These are phyloP conservation scores for Rhincodon typus DNA, from an alignment of 2,797 vertebrate genomes.

Conservation along the genomic window DNA sequence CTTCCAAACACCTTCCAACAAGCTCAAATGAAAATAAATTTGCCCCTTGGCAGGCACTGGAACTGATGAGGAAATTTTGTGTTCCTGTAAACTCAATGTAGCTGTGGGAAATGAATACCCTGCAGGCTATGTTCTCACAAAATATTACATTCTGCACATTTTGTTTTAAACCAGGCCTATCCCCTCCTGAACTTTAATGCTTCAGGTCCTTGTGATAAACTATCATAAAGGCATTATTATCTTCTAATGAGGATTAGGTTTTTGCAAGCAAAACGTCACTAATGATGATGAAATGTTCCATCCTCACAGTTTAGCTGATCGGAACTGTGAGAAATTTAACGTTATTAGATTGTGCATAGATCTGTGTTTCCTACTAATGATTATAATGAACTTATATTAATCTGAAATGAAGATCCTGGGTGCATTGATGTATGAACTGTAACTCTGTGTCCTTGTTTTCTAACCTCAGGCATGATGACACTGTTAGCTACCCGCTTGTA, in stretches of 20 bases:
- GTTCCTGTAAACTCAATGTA: neutral
- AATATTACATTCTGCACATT: neutral
- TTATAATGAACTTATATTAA: neutral
- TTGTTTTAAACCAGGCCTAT: neutral
- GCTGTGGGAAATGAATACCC: neutral
- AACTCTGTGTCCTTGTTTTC: conserved; percentile 1
- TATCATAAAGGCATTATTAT: neutral
- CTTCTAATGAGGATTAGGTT: neutral
- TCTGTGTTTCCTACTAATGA: neutral
- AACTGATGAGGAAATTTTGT: neutral
- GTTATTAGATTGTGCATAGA: neutral
- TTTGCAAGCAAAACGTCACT: neutral
- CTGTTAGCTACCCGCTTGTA: neutral
- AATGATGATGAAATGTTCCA: neutral
- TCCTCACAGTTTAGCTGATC: neutral
- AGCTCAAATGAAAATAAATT: neutral
- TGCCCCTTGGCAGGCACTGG: neutral
- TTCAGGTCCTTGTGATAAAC: neutral
- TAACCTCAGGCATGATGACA: neutral
- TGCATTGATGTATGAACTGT: neutral
- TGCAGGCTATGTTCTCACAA: neutral
- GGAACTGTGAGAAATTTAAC: neutral
- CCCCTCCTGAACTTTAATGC: too few species aligned
- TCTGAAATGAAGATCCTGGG: neutral
- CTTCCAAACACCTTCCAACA: neutral